Base-by-base conservation (phyloP, 2,113 vertebrate genomes). In the Tupaia chinensis region DNA sequence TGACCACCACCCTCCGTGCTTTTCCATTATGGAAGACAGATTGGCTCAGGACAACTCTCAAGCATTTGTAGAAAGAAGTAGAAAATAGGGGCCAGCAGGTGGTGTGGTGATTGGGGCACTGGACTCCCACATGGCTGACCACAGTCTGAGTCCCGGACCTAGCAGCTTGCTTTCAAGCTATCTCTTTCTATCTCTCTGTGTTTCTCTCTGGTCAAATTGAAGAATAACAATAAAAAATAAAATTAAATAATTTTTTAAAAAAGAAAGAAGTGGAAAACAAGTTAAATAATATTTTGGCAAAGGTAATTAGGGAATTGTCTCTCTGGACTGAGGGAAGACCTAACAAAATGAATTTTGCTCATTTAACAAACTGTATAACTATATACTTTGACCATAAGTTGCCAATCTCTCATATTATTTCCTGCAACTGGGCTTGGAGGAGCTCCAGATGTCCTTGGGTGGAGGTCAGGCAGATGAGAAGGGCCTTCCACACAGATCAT, bases 191-290 rank as follows among this genome's bases (percentile, higher is more conserved):
- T 5, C 44, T 44, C 44, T 44, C 44, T 44, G 44, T 44, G 44
- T 44, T 44, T 44, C 44, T 44, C 44, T 44, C 44, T 44, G 44
- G 44, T 44, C 44, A 44, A 44, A 44, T 44, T 44, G 44, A 44
- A 44, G 44, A 44, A 44, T 44, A 44, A 44, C 5, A 44, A 44
- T 44, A 44, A 44, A 44, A 44, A 44, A 44, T 44, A 44, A 44
- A 44, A 44, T 44, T 44, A 44, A 44, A 44, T 44, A 44, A 44
- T 44, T 44, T 44, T 65, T 89, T 66, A 61, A 76, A 70, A 65
- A 66, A 73, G 53, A 88, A 88, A 65, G 44, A 89, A 82, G 3
- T n/a, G 22, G 17, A 88, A 91, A 90, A 93, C 68, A 96, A 56
- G 44, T 44, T 58, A 86, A 89, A 89, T 7, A 68, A 13, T 11